A percentile compares a stretch with the other conserved stretches of the same genome.
Evolutionary conservation across 1,140 invertebrate species (phyloP).

Genomic region (Andrena cerasifolii): DNA sequence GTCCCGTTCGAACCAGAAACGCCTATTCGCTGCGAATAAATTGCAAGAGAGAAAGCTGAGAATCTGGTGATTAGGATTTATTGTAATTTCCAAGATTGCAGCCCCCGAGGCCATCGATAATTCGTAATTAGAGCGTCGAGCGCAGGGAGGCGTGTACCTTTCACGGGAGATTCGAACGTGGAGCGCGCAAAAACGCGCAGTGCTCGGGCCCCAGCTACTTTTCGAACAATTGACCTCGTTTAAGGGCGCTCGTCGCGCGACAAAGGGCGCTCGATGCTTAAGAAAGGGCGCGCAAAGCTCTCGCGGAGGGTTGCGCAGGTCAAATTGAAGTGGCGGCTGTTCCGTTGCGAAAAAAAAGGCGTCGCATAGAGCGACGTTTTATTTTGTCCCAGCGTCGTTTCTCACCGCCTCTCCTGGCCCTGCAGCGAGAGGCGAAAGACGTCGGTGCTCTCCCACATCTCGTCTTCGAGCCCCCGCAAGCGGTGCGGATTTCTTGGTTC

Average conservation of each 20-base stretch:
- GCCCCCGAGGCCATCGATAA: constrained; percentile 33
- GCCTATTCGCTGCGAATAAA: no score
- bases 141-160: not conserved
- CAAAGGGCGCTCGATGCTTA: constrained; percentile 54
- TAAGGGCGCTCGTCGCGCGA: constrained; percentile 62
- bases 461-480: constrained; percentile 8
- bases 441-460: not conserved
- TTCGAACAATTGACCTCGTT: constrained; percentile 72
- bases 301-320: constrained; percentile 52
- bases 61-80: no score
- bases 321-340: constrained; percentile 55
- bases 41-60: no score
- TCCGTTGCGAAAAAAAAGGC: constrained; percentile 54
- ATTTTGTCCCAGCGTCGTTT: constrained; percentile 53
- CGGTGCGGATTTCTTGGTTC: not conserved
- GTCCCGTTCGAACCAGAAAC: not conserved
- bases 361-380: constrained; percentile 60
- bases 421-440: constrained; percentile 1
- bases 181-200: not conserved
- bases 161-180: not conserved
- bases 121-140: constrained; percentile 12
- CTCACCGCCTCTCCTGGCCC: constrained; percentile 15
- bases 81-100: no score
- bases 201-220: constrained; percentile 55
- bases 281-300: constrained; percentile 39